Evolutionary conservation across 2,797 vertebrate genomes (phyloP).

Genomic region (Pyrrhura leucotis): DNA sequence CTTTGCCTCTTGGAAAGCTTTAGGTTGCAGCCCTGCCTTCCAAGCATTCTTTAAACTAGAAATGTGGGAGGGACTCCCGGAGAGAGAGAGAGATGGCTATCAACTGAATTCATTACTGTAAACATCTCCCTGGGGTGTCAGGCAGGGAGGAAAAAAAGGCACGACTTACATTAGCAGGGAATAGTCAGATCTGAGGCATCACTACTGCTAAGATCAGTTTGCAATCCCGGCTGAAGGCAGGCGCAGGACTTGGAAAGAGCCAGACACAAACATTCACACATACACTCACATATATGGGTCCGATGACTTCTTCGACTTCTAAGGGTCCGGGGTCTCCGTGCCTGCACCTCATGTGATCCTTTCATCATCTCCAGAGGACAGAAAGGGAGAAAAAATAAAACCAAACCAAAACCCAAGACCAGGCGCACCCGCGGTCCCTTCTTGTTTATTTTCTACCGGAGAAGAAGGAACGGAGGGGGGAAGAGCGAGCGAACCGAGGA

Average conservation of each 20-base stretch:
- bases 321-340: background rate
- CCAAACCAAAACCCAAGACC: background rate
- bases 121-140: conserved; percentile 85
- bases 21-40: conserved; percentile 83
- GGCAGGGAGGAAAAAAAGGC: conserved; percentile 70
- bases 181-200: conserved; percentile 70
- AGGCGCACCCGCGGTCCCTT: background rate
- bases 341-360: conserved; percentile 13
- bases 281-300: background rate
- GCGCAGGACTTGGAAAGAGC: background rate
- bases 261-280: background rate
- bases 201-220: conserved; percentile 78
- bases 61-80: conserved; percentile 76
- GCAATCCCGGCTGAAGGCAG: conserved; percentile 54
- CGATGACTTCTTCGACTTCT: conserved; percentile 32
- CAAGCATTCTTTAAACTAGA: conserved; percentile 86
- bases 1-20: conserved; percentile 85
- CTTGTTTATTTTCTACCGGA: background rate
- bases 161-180: conserved; percentile 77
- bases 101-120: conserved; percentile 86
- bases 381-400: background rate
- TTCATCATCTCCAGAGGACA: background rate
- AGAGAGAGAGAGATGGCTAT: conserved; percentile 81
- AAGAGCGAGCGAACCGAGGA: conserved; percentile 46
- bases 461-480: background rate